Conservation (phyloP, 2,888 invertebrate species). For the Platycheirus rosarum region DNA sequence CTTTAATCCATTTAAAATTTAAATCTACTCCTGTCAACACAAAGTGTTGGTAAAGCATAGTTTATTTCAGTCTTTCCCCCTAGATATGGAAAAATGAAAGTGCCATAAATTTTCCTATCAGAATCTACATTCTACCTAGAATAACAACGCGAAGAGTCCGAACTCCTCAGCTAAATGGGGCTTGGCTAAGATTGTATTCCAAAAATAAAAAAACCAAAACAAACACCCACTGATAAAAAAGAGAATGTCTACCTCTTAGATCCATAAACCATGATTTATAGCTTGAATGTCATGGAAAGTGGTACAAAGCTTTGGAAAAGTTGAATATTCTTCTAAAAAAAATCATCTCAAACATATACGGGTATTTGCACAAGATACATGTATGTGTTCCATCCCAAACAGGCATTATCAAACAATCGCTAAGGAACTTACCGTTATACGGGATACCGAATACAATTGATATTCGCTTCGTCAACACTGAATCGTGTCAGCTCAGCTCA, state of each 20-base stretch:
- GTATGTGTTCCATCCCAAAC: neutral
- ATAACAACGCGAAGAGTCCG: neutral
- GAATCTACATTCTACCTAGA: conserved; percentile 6
- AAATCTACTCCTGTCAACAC: conserved; percentile 4
- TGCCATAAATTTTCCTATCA: neutral
- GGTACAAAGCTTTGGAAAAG: conserved; percentile 23
- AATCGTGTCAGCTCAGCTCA: conserved; percentile 62
- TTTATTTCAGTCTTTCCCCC: neutral
- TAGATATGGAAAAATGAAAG: conserved; percentile 17
- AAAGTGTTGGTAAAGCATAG: too few species aligned
- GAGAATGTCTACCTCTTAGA: conserved; percentile 13
- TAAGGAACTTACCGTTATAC: conserved; percentile 24
- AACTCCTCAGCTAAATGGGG: conserved; percentile 3
- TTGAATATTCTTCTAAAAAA: conserved; percentile 7
- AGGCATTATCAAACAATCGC: conserved; percentile 38
- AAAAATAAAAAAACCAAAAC: conserved; percentile 27
- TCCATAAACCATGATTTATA: conserved; percentile 61
- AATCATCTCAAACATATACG: conserved; percentile 7
- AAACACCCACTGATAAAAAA: conserved; percentile 40
- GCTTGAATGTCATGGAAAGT: conserved; percentile 59
- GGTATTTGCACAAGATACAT: neutral
- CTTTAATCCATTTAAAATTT: too few species aligned
- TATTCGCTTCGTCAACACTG: conserved; percentile 46
- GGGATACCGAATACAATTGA: conserved; percentile 44
- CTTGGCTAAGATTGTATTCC: conserved; percentile 11